phyloP scores from a whole-genome alignment of 2,888 invertebrate genomes.

The Busseola fusca region DNA sequence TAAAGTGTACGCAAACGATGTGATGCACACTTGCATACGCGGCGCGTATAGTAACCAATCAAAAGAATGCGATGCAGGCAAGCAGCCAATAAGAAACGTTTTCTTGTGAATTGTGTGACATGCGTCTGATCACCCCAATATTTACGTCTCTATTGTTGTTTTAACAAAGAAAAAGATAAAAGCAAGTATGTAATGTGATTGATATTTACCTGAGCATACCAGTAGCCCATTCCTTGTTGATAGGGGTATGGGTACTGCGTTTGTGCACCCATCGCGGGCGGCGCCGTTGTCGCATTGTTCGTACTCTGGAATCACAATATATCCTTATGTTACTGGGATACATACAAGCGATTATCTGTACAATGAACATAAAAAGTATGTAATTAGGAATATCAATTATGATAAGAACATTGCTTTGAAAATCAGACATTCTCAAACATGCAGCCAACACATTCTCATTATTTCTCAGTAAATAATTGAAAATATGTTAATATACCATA shows the following conservation, averaged over 20 bases:
- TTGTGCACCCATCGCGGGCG: constrained; percentile 89
- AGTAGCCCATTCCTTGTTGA: constrained; percentile 96
- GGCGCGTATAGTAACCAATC: constrained; percentile 22
- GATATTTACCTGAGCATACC: constrained; percentile 94
- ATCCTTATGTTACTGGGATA: constrained; percentile 24
- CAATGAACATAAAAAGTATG: constrained; percentile 22
- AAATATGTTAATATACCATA: not conserved
- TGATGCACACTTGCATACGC: constrained; percentile 15
- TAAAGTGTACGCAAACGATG: not conserved
- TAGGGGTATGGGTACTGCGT: constrained; percentile 96
- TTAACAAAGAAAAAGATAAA: not conserved
- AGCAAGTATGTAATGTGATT: not conserved
- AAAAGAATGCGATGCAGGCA: constrained; percentile 3
- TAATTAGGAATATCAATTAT: constrained; percentile 18
- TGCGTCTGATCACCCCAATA: constrained; percentile 1
- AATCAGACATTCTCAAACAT: not conserved
- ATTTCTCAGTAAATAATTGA: not conserved
- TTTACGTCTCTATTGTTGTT: not conserved
- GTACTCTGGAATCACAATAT: constrained; percentile 75
- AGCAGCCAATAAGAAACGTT: constrained; percentile 24
- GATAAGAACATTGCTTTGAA: constrained; percentile 9
- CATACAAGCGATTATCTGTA: constrained; percentile 9
- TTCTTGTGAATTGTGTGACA: not conserved
- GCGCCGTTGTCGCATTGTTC: constrained; percentile 80
- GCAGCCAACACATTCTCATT: not conserved